Evolutionary conservation across 2,797 vertebrate genomes (phyloP).

Genomic region (Odontamblyopus lacepedii): DNA sequence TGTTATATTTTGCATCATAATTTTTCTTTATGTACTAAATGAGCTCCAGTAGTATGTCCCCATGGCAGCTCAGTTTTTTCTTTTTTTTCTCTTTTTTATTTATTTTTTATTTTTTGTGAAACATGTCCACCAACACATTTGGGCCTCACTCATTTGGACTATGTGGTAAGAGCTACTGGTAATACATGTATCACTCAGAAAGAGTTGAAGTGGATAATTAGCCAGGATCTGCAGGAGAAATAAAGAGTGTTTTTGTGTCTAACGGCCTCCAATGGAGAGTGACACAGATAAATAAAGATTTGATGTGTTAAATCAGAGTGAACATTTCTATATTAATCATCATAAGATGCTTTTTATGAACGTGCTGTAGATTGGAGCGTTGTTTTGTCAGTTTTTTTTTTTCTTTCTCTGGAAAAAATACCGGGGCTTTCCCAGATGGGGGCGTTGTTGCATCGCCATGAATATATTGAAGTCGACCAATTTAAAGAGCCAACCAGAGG

Average conservation of each 20-base stretch:
- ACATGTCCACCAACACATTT: neutral
- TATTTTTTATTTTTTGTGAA: neutral
- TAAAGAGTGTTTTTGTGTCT: constrained; percentile 48
- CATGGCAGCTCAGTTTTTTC: constrained; percentile 13
- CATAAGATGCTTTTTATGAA: too few relatives aligned
- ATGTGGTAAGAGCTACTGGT: neutral
- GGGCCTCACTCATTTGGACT: neutral
- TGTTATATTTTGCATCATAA: neutral
- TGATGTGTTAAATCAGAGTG: constrained; percentile 40
- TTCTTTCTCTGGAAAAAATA: neutral
- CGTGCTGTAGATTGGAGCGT: too few relatives aligned
- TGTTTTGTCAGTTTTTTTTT: too few relatives aligned
- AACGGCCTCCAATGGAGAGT: constrained; percentile 56
- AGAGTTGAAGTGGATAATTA: too few relatives aligned
- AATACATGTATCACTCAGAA: too few relatives aligned
- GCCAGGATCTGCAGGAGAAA: too few relatives aligned
- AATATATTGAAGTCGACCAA: neutral
- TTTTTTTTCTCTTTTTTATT: neutral
- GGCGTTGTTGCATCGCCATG: constrained; percentile 10
- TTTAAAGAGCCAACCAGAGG: neutral
- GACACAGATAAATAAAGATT: constrained; percentile 65
- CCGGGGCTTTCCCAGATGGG: constrained; percentile 19
- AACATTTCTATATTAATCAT: neutral
- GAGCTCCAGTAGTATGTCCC: constrained; percentile 1
- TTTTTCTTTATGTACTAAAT: constrained; percentile 19